phyloP scores from a whole-genome alignment of 2,113 vertebrate genomes.

The Pithys albifrons region DNA sequence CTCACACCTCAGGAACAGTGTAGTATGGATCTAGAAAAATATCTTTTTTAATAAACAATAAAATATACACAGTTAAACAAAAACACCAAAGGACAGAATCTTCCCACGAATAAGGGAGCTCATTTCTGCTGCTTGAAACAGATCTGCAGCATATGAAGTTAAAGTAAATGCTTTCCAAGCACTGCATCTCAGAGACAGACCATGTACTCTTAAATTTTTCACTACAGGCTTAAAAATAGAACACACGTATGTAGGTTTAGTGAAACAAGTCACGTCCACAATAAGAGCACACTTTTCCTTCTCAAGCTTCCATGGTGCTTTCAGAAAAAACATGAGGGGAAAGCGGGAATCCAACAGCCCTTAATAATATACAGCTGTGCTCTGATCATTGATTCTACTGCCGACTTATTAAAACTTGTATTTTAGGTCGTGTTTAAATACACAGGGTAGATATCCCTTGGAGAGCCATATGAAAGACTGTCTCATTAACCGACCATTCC shows the following conservation, averaged over 20 bases:
- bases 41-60: background rate
- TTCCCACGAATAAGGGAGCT: background rate
- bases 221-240: slow-evolving; percentile 74
- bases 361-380: background rate
- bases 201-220: slow-evolving; percentile 67
- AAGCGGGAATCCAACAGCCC: background rate
- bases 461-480: background rate
- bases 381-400: background rate
- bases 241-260: slow-evolving; percentile 61
- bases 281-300: slow-evolving; percentile 22
- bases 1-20: background rate
- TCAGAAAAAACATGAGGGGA: background rate
- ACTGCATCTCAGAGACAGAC: slow-evolving; percentile 38
- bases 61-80: background rate
- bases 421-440: background rate
- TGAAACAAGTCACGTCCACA: slow-evolving; percentile 67
- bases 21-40: background rate
- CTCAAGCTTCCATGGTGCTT: background rate
- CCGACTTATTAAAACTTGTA: background rate
- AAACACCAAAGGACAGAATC: background rate
- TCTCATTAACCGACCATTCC: slow-evolving; percentile 34
- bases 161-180: slow-evolving; percentile 59
- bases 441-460: background rate
- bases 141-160: slow-evolving; percentile 26
- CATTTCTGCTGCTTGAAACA: slow-evolving; percentile 20